A percentile compares a stretch with the other conserved stretches of the same genome.
These are phyloP conservation scores for Bujurquina vittata DNA, from an alignment of 2,113 vertebrate species.

Conservation along the genomic window DNA sequence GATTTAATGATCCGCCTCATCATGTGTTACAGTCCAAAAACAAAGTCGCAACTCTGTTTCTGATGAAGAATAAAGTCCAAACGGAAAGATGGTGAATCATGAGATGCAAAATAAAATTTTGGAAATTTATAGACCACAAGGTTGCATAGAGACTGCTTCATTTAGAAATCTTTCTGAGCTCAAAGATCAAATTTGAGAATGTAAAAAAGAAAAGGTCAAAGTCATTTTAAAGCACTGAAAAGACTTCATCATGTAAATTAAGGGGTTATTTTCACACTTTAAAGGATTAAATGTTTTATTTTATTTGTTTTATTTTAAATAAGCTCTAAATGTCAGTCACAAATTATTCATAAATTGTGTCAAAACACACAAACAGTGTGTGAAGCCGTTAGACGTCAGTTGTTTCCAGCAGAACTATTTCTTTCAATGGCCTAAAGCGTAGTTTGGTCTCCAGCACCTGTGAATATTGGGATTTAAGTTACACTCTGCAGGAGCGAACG, in stretches of 20 bases:
- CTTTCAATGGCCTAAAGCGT: background rate
- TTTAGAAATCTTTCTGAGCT: background rate
- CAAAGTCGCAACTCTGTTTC: background rate
- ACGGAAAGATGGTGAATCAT: conserved; percentile 3
- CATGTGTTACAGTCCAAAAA: conserved; percentile 12
- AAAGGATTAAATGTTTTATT: rapidly evolving
- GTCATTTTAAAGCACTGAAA: background rate
- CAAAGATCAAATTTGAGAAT: background rate
- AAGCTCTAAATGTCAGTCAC: background rate
- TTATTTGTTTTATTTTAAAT: background rate
- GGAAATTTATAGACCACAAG: background rate
- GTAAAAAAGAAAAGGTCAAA: background rate
- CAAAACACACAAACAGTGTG: background rate
- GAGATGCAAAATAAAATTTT: background rate
- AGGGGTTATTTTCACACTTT: background rate
- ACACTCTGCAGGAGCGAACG: background rate
- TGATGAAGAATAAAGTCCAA: background rate
- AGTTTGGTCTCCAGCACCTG: conserved; percentile 7
- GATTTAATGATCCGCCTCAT: background rate
- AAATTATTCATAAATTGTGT: background rate
- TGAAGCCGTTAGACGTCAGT: conserved; percentile 6
- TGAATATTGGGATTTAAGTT: background rate
- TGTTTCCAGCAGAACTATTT: background rate
- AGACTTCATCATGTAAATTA: background rate
- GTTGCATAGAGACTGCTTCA: background rate